phyloP scores from a whole-genome alignment of 2,797 vertebrate genomes.

The Carcharodon carcharias region DNA sequence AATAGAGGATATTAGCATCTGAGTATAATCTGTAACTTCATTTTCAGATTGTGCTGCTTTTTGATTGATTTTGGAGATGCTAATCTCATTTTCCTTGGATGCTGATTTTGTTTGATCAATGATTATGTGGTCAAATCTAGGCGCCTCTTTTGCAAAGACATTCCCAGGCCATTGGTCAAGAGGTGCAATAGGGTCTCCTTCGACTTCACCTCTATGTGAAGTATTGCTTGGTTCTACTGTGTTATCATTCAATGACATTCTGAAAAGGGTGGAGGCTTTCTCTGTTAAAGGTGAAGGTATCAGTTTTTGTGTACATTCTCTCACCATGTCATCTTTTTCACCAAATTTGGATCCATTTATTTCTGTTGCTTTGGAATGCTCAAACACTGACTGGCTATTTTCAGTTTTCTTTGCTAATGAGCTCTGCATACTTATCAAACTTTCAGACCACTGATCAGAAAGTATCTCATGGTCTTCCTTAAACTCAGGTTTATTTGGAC shows the following conservation, averaged over 20 bases:
- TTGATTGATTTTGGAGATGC: neutral
- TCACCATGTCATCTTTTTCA: neutral
- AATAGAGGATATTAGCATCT: neutral
- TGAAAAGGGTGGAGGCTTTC: neutral
- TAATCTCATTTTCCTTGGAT: neutral
- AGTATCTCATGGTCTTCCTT: neutral
- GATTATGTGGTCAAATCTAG: conserved; percentile 1
- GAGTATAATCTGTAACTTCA: neutral
- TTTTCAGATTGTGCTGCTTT: neutral
- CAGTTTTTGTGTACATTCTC: neutral
- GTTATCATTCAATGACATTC: neutral
- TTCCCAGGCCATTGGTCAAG: neutral
- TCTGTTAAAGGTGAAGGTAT: neutral
- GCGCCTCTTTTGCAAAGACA: neutral
- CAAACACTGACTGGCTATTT: neutral
- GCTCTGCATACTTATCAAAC: neutral
- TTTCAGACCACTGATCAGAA: neutral
- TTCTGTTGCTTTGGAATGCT: neutral
- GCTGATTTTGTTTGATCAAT: neutral
- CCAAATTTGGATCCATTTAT: neutral
- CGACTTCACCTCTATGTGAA: neutral
- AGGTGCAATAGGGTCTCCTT: neutral
- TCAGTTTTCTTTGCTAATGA: neutral
- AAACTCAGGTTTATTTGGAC: neutral
- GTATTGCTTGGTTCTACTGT: neutral